These are phyloP conservation scores for Galleria mellonella DNA, from an alignment of 1,140 invertebrate genomes.

Conservation along the genomic window DNA sequence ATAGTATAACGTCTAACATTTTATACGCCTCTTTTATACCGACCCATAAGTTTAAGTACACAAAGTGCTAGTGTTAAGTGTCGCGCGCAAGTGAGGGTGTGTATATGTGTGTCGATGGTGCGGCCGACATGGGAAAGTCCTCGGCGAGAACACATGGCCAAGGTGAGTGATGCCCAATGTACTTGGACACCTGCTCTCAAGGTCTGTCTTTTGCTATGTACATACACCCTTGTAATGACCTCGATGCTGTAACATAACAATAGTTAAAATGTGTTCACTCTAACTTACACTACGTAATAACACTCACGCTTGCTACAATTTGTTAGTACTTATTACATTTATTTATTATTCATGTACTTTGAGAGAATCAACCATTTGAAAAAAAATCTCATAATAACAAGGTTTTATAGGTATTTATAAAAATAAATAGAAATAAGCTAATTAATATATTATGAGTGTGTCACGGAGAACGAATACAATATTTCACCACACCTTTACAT, in stretches of 20 bases:
- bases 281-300: not conserved
- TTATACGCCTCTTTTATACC: constrained; percentile 69
- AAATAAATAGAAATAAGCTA: too few species aligned
- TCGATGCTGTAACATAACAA: too few species aligned
- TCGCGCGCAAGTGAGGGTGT: constrained; percentile 46
- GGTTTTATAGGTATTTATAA: too few species aligned
- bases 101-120: constrained; percentile 67
- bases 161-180: constrained; percentile 52
- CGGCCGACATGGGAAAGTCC: constrained; percentile 75
- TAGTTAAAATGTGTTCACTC: too few species aligned
- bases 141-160: constrained; percentile 74
- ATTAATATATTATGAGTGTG: too few species aligned
- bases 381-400: too few species aligned
- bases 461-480: too few species aligned
- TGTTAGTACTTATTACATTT: too few species aligned
- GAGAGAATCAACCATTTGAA: too few species aligned
- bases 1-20: constrained; percentile 65
- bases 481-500: too few species aligned
- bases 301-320: too few species aligned
- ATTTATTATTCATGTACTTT: too few species aligned
- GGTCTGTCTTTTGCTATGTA: constrained; percentile 13
- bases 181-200: constrained; percentile 29
- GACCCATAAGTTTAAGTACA: constrained; percentile 56
- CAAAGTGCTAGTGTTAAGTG: constrained; percentile 58
- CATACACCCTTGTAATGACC: not conserved